These are phyloP conservation scores for Huso huso DNA, from an alignment of 2,797 vertebrate genomes.

Conservation along the genomic window DNA sequence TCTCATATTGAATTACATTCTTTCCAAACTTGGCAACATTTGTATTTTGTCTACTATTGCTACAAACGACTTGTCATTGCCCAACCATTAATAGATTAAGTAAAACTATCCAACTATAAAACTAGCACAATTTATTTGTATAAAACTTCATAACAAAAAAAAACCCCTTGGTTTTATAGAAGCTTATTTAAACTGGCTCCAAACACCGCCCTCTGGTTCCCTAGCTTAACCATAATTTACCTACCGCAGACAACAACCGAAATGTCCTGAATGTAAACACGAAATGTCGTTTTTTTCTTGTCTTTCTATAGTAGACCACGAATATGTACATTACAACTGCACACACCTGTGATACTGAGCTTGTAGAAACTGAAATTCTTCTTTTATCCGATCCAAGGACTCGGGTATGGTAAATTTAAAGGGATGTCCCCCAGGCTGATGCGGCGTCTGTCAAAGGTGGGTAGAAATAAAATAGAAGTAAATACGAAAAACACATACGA, in stretches of 20 bases:
- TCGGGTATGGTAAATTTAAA: conserved; percentile 96
- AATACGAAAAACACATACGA: neutral
- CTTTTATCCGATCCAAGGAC: conserved; percentile 89
- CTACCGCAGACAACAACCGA: conserved; percentile 40
- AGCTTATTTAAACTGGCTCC: conserved; percentile 54
- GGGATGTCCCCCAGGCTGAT: conserved; percentile 86
- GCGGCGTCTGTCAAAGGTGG: conserved; percentile 61
- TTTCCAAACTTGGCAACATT: neutral
- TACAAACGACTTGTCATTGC: neutral
- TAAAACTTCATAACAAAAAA: no score
- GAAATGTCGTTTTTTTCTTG: conserved; percentile 36
- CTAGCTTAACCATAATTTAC: conserved; percentile 50
- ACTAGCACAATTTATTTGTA: no score
- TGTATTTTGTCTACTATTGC: neutral
- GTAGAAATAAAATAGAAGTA: conserved; percentile 2
- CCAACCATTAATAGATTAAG: no score
- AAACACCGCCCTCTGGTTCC: conserved; percentile 71
- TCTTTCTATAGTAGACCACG: conserved; percentile 27
- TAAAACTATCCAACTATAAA: no score
- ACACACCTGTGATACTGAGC: conserved; percentile 90
- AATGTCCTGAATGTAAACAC: conserved; percentile 20
- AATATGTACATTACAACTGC: conserved; percentile 20
- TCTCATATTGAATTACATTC: neutral
- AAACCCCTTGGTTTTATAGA: conserved; percentile 17
- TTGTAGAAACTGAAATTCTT: conserved; percentile 92